phyloP scores from a whole-genome alignment of 2,797 vertebrate species.

The Sebastes kiyomatsui region DNA sequence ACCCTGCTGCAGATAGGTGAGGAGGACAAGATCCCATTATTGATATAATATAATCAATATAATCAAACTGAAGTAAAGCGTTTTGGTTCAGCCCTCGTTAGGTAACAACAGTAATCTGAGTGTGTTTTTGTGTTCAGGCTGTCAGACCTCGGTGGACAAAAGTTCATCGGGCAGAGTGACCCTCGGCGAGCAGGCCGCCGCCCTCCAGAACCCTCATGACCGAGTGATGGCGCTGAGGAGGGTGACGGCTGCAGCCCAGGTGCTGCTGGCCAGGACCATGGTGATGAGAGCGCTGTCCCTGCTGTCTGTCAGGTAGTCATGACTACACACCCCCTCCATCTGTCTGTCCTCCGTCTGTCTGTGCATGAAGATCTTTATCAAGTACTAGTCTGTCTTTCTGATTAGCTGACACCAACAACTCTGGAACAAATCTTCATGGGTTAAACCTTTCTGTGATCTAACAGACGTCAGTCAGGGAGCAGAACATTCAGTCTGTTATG shows the following conservation, averaged over 20 bases:
- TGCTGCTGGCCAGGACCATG: slow-evolving; percentile 97
- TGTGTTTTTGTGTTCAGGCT: slow-evolving; percentile 80
- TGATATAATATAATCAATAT: neutral
- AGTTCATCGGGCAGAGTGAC: slow-evolving; percentile 92
- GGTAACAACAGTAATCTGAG: neutral
- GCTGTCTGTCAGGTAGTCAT: slow-evolving; percentile 84
- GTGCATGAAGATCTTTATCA: neutral
- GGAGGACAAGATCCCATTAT: neutral
- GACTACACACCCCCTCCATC: neutral
- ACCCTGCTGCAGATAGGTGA: slow-evolving; percentile 96
- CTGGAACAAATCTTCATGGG: neutral
- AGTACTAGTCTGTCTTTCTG: neutral
- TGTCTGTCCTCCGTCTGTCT: neutral
- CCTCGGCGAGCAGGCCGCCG: slow-evolving; percentile 94
- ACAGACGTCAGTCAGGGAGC: neutral
- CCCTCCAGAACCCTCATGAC: slow-evolving; percentile 91
- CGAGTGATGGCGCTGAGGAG: slow-evolving; percentile 93
- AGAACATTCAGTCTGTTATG: neutral
- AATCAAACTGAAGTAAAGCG: neutral
- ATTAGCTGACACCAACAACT: neutral
- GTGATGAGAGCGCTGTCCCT: slow-evolving; percentile 97
- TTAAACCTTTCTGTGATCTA: too few relatives aligned
- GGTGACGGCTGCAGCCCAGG: slow-evolving; percentile 95
- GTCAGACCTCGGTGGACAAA: slow-evolving; percentile 95
- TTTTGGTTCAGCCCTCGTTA: neutral